These are phyloP conservation scores for Salvelinus fontinalis DNA, from an alignment of 2,113 vertebrate genomes.

Conservation along the genomic window DNA sequence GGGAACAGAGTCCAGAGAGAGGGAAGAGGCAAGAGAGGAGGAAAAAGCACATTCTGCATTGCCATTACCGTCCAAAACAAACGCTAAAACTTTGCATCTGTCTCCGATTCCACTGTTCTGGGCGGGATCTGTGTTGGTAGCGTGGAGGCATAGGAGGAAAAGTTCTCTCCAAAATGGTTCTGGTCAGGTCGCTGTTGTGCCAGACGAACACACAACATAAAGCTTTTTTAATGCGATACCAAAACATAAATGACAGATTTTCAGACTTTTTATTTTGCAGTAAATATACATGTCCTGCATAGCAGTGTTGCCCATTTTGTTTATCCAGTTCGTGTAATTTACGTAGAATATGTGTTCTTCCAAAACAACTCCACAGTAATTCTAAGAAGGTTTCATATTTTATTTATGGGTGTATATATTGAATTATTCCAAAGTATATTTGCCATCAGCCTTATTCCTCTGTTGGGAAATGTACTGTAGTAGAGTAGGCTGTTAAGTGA, in stretches of 20 bases:
- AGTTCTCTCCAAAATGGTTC: slow-evolving; percentile 23
- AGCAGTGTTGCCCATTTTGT: not conserved
- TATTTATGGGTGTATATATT: slow-evolving; percentile 35
- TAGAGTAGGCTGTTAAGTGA: slow-evolving; percentile 41
- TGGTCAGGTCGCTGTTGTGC: slow-evolving; percentile 17
- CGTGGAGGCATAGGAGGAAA: not conserved
- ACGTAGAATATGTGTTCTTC: not conserved
- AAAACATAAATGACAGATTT: not conserved
- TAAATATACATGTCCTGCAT: not conserved
- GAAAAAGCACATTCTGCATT: not conserved
- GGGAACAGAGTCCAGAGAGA: not conserved
- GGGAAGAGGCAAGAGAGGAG: not conserved
- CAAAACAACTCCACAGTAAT: not conserved
- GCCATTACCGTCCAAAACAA: slow-evolving; percentile 3
- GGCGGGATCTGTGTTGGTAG: slow-evolving; percentile 11
- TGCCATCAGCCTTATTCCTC: slow-evolving; percentile 12
- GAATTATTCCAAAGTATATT: slow-evolving; percentile 27
- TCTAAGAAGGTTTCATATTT: slow-evolving; percentile 14
- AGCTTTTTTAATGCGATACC: not conserved
- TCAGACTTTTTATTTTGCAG: slow-evolving; percentile 3
- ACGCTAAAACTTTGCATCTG: slow-evolving; percentile 13
- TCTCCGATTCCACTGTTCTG: slow-evolving; percentile 21
- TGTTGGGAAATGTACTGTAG: slow-evolving; percentile 9
- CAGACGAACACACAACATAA: slow-evolving; percentile 23
- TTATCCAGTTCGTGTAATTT: not conserved